Conservation (phyloP, 1,140 invertebrate genomes). For the Hesperophylax magnus region DNA sequence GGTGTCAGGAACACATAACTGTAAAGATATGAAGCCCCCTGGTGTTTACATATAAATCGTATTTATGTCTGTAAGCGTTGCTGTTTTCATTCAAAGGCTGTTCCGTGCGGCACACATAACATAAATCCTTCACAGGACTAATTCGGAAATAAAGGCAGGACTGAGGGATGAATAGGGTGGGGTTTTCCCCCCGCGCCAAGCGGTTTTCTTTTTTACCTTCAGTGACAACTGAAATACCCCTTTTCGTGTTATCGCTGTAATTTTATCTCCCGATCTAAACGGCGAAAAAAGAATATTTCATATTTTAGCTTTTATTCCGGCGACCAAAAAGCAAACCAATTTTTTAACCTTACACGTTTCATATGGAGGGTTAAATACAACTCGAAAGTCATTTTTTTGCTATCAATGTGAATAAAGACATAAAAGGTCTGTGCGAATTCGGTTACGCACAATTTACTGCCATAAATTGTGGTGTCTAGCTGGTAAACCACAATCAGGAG, state of each 20-base stretch:
- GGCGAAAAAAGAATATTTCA: neutral
- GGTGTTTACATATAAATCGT: slow-evolving; percentile 30
- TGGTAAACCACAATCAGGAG: too few species aligned
- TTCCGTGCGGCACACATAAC: neutral
- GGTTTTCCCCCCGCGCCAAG: neutral
- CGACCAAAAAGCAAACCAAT: neutral
- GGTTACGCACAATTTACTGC: too few species aligned
- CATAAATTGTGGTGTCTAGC: too few species aligned
- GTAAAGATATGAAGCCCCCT: slow-evolving; percentile 10
- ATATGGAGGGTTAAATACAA: neutral
- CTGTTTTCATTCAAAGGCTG: slow-evolving; percentile 16
- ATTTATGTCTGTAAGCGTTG: slow-evolving; percentile 21
- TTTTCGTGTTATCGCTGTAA: slow-evolving; percentile 11
- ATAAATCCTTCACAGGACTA: slow-evolving; percentile 43
- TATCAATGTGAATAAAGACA: neutral
- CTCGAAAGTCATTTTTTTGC: neutral
- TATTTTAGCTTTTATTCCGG: neutral
- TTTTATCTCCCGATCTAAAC: slow-evolving; percentile 8
- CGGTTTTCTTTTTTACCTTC: neutral
- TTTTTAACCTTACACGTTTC: neutral
- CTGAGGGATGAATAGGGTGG: neutral
- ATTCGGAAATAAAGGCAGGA: slow-evolving; percentile 36
- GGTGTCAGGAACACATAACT: neutral
- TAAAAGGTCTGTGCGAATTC: neutral
- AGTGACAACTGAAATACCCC: slow-evolving; percentile 6